phyloP scores from a whole-genome alignment of 1,140 invertebrate genomes.

The Drosophila parvula region DNA sequence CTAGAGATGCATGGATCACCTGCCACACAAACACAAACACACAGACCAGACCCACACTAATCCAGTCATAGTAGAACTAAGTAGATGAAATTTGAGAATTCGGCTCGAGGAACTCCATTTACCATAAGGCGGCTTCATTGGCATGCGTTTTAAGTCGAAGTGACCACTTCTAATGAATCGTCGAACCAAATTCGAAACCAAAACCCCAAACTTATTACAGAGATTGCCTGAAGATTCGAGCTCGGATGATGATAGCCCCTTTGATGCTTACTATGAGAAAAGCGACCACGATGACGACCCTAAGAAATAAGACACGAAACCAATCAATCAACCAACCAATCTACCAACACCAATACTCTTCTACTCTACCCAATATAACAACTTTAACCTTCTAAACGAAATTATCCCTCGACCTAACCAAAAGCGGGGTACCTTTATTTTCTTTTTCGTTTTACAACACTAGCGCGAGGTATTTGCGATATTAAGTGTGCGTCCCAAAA shows the following conservation, averaged over 20 bases:
- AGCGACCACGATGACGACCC: slow-evolving; percentile 73
- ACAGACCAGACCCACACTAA: slow-evolving; percentile 4
- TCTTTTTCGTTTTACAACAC: slow-evolving; percentile 38
- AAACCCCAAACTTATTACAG: slow-evolving; percentile 70
- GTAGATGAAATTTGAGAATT: slow-evolving; percentile 39
- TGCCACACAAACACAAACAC: background rate
- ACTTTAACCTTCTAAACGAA: slow-evolving; percentile 25
- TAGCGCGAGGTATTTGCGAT: slow-evolving; percentile 59
- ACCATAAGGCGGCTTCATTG: slow-evolving; percentile 41
- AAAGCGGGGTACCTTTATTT: slow-evolving; percentile 30
- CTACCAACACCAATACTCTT: slow-evolving; percentile 29
- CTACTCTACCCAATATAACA: slow-evolving; percentile 32
- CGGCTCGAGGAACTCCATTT: slow-evolving; percentile 47
- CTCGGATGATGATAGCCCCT: slow-evolving; percentile 83
- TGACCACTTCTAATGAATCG: slow-evolving; percentile 12
- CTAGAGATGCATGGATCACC: slow-evolving; percentile 33
- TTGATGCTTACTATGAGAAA: slow-evolving; percentile 82
- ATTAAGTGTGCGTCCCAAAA: slow-evolving; percentile 33
- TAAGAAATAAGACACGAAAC: slow-evolving; percentile 61
- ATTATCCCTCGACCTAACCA: slow-evolving; percentile 20
- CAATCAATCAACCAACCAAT: slow-evolving; percentile 13
- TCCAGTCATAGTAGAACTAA: slow-evolving; percentile 18
- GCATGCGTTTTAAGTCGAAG: slow-evolving; percentile 30
- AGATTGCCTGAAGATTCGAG: slow-evolving; percentile 83
- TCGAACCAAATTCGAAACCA: slow-evolving; percentile 38